Conservation (phyloP, 2,888 invertebrate species). For the Plagodis dolabraria region DNA sequence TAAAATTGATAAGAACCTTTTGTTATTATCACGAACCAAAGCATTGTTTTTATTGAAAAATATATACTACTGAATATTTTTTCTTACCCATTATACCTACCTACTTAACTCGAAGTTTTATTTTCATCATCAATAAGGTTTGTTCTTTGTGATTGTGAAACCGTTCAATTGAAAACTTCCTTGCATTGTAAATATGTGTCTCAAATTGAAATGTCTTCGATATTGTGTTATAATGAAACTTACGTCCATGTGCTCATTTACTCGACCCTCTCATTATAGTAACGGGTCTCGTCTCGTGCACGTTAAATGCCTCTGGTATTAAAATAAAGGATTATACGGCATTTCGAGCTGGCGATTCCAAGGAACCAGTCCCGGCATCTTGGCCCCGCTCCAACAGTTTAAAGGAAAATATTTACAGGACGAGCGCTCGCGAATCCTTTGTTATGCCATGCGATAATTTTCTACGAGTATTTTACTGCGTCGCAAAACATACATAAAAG, state of each 20-base stretch:
- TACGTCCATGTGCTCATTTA: conserved; percentile 10
- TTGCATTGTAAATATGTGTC: too few relatives aligned
- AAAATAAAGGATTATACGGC: conserved; percentile 26
- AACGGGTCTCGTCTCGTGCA: conserved; percentile 10
- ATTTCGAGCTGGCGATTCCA: conserved; percentile 21
- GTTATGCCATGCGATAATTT: conserved; percentile 47
- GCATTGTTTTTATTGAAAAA: neutral
- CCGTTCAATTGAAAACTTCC: too few relatives aligned
- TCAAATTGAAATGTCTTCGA: too few relatives aligned
- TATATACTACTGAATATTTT: neutral
- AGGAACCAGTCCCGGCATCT: conserved; percentile 32
- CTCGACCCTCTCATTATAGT: conserved; percentile 10
- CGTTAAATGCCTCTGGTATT: conserved; percentile 12
- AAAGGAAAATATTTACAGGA: conserved; percentile 62
- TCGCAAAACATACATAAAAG: conserved; percentile 30
- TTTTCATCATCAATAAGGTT: neutral
- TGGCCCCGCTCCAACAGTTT: conserved; percentile 58
- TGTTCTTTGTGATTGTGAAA: too few relatives aligned
- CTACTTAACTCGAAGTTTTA: neutral
- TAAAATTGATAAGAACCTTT: conserved; percentile 25
- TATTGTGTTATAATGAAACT: neutral
- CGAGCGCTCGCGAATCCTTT: conserved; percentile 51
- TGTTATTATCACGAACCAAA: conserved; percentile 17
- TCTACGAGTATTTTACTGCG: conserved; percentile 41
- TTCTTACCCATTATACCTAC: neutral